phyloP scores from a whole-genome alignment of 2,113 vertebrate genomes.

The Hippopotamus amphibius region DNA sequence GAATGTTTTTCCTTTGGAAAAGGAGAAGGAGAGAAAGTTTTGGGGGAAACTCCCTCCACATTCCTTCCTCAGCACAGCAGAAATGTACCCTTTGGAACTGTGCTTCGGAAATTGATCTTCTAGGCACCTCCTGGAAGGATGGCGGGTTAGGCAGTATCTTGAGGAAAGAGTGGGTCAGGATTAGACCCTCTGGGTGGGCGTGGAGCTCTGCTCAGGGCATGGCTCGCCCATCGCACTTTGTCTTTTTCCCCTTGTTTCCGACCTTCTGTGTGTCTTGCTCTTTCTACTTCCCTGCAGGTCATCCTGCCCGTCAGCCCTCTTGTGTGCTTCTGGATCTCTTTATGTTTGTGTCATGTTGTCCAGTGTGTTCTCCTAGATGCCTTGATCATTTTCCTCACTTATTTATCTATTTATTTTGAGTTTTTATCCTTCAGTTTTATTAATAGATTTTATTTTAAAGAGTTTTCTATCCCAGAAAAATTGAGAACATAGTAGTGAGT shows the following conservation, averaged over 20 bases:
- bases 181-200: background rate
- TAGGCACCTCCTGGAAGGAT: background rate
- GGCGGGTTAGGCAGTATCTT: too few relatives aligned
- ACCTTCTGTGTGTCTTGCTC: background rate
- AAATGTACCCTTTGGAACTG: background rate
- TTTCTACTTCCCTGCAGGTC: background rate
- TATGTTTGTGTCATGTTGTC: background rate
- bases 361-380: background rate
- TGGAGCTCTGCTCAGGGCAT: background rate
- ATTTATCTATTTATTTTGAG: background rate
- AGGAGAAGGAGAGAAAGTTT: background rate
- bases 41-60: accelerated
- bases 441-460: background rate
- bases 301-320: background rate
- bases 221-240: background rate
- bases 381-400: background rate
- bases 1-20: background rate
- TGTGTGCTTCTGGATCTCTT: background rate
- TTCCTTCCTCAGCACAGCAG: background rate
- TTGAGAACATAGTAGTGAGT: background rate
- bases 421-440: background rate
- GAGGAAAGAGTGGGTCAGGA: background rate
- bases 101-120: background rate
- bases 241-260: background rate
- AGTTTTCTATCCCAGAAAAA: background rate